Base-by-base conservation (phyloP, 2,797 vertebrate species). In the Siniperca undulata region DNA sequence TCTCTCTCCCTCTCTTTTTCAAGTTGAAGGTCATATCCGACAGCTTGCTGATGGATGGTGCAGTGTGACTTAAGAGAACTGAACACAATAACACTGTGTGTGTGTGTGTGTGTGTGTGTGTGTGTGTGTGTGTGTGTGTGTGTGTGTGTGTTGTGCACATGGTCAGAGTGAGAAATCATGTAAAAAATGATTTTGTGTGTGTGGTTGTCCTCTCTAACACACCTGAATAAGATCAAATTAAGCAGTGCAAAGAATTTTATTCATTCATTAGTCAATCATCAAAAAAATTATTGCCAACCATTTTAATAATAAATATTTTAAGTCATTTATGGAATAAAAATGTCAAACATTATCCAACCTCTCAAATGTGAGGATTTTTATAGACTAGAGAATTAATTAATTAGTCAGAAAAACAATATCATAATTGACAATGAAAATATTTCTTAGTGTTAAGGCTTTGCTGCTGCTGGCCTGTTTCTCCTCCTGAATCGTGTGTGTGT, bases 1-100 rank as follows among this genome's bases (percentile, higher is more conserved):
- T 11, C 55, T 42, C 24, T 36, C 69, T 55, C 20, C 5, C 7
- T 74, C 48, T 67, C 52, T 69, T 48, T 80, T 53, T 82, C 42
- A 67, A 77, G 61, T 70, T 90, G 87, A 90, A 91, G 89, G 90
- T 92, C 88, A 86, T 0, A 12, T 79, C 4, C 85, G 89, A 85
- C 83, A 84, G 74, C 70, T 38, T 1, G 1, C 64, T 87, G 91
- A 92, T 78, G 86, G 86, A 90, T 81, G 71, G 24, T 36, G 53
- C 65, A 19, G 65, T 12, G n/a, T 65, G 59, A 82, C 77, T 84
- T 68, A 78, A 77, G 56, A 85, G 69, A 77, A 60, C 38, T 30
- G 38, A 85, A 70, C 70, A 65, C 36, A 80, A 17, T 38, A 17
- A 59, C 40, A 30, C 20, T 8, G 2, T 20, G 40, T 59, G 62